Evolutionary conservation across 2,797 vertebrate genomes (phyloP).

Genomic region (Tenualosa thibaudeaui): DNA sequence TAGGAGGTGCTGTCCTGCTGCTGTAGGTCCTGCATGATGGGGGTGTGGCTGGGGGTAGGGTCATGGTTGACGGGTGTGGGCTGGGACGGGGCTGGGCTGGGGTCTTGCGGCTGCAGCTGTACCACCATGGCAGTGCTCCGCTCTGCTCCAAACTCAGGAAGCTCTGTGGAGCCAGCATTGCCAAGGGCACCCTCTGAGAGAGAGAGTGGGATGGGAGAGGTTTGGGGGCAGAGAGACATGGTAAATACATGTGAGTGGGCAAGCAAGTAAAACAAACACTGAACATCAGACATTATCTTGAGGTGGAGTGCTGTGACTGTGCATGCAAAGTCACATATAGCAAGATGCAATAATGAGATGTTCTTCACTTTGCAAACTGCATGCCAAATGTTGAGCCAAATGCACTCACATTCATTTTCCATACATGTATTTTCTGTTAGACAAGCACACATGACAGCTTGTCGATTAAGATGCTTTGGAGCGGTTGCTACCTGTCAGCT

Average conservation of each 20-base stretch:
- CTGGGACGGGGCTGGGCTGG: constrained; percentile 69
- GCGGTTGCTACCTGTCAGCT: constrained; percentile 85
- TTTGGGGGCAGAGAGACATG: background rate
- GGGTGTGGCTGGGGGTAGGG: background rate
- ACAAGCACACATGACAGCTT: background rate
- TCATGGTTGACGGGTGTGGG: constrained; percentile 58
- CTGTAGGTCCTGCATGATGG: constrained; percentile 90
- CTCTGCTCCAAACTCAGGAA: constrained; percentile 77
- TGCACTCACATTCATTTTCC: background rate
- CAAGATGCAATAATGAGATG: too few relatives aligned
- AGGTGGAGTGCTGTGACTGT: background rate
- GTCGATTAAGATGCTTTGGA: too few relatives aligned
- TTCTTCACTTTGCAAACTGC: background rate
- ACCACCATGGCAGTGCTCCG: constrained; percentile 77
- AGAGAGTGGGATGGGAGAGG: background rate
- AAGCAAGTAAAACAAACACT: background rate
- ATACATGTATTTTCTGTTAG: background rate
- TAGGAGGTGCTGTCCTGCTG: constrained; percentile 92
- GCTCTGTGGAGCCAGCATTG: constrained; percentile 77
- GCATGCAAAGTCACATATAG: background rate
- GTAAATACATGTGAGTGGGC: background rate
- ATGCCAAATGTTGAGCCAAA: background rate
- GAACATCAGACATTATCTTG: background rate
- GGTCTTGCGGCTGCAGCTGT: constrained; percentile 73
- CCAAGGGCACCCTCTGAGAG: constrained; percentile 82